These are phyloP conservation scores for Anabas testudineus DNA, from an alignment of 2,797 vertebrate genomes.

Conservation along the genomic window DNA sequence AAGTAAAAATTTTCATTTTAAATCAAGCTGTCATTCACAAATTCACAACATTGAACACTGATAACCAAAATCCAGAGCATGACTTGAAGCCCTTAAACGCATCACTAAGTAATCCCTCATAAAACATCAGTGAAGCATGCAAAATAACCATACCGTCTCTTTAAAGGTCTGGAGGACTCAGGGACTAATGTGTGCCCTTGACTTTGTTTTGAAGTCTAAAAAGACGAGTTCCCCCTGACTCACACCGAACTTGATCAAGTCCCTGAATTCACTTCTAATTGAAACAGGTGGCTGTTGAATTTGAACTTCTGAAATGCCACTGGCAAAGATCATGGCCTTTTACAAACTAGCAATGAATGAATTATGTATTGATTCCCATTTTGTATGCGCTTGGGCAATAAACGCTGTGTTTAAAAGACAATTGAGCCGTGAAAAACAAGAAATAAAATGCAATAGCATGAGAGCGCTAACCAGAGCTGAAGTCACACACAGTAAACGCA, in stretches of 20 bases:
- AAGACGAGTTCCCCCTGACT: slow-evolving; percentile 38
- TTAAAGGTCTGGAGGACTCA: slow-evolving; percentile 51
- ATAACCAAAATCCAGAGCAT: slow-evolving; percentile 56
- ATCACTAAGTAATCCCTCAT: slow-evolving; percentile 66
- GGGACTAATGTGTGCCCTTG: slow-evolving; percentile 51
- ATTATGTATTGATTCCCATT: slow-evolving; percentile 23
- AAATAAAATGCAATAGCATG: slow-evolving; percentile 30
- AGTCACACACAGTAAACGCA: slow-evolving; percentile 14
- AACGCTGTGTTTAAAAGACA: slow-evolving; percentile 2
- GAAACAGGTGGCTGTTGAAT: slow-evolving; percentile 17
- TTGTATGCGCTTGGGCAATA: slow-evolving; percentile 7
- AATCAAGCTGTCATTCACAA: slow-evolving; percentile 66
- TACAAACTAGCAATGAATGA: slow-evolving; percentile 22
- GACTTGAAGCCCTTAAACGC: slow-evolving; percentile 62
- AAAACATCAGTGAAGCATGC: slow-evolving; percentile 68
- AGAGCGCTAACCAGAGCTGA: slow-evolving; percentile 28
- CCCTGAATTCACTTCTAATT: slow-evolving; percentile 23
- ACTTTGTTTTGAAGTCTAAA: slow-evolving; percentile 50
- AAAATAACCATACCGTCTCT: slow-evolving; percentile 71
- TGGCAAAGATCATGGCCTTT: slow-evolving; percentile 26
- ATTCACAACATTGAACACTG: slow-evolving; percentile 58
- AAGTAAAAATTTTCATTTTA: too few relatives aligned
- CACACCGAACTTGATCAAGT: slow-evolving; percentile 34
- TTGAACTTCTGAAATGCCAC: slow-evolving; percentile 15
- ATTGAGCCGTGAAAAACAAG: slow-evolving; percentile 16